phyloP scores from a whole-genome alignment of 2,113 vertebrate species.

The Urocynchramus pylzowi region DNA sequence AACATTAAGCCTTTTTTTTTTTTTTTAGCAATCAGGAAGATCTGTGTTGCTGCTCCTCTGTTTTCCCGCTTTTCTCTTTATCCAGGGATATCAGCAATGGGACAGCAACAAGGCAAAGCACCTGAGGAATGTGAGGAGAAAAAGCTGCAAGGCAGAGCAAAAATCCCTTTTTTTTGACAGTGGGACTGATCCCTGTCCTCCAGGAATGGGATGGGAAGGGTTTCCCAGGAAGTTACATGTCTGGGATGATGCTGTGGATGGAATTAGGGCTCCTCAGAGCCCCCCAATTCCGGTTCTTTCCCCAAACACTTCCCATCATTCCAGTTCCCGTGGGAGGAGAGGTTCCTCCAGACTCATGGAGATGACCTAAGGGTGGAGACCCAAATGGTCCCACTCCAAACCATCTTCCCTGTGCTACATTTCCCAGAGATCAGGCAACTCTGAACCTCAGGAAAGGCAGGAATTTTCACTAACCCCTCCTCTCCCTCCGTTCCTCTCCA shows the following conservation, averaged over 20 bases:
- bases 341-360: neutral
- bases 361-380: neutral
- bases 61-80: neutral
- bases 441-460: neutral
- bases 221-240: fast-evolving
- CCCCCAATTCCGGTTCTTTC: neutral
- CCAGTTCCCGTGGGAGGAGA: neutral
- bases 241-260: neutral
- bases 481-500: fast-evolving
- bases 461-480: neutral
- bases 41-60: neutral
- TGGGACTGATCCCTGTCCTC: neutral
- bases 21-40: neutral
- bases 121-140: neutral
- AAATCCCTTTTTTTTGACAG: neutral
- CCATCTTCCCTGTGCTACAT: fast-evolving
- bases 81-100: neutral
- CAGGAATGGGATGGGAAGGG: neutral
- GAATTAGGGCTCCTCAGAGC: neutral
- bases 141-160: neutral
- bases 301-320: neutral
- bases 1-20: neutral
- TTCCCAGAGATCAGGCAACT: neutral
- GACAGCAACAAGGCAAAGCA: neutral
- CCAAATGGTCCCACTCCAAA: neutral